Base-by-base conservation (phyloP, 2,113 vertebrate species). In the Chauna torquata region DNA sequence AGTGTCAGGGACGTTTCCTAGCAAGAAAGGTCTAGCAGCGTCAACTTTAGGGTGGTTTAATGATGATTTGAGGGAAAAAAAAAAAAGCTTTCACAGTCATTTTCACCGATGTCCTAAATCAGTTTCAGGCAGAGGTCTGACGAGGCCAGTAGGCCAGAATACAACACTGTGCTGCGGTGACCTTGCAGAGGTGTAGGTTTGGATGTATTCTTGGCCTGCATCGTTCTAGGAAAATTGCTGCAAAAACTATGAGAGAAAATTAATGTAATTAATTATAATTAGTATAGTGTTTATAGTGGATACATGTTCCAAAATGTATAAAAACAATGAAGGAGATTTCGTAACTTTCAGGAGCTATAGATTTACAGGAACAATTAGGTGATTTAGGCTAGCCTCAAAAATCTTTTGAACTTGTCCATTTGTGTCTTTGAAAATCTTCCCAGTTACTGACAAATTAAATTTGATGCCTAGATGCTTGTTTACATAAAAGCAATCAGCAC, bases 221-320 rank as follows among this genome's bases (percentile, higher is more conserved):
- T 88, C 6, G 1, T 59, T 86, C 86, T 90, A 40, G 59, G 80
- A 90, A 64, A 88, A 68, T 81, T 45, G 36, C 64, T 52, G n/a
- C 0, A 16, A 82, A 93, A 96, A 90, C 92, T 88, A 71, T 23
- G 47, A 86, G 86, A 78, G 77, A 93, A 95, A 96, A 95, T 94
- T 85, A 95, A 86, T 9, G 82, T 92, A 97, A 95, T 96, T 97
- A 96, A 90, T 94, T 86, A 68, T 96, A 93, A 96, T 96, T 96
- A 92, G 75, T 86, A 19, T 83, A 32, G 59, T 94, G 88, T 94
- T 97, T 97, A 58, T 81, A 83, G 79, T 93, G 55, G 47, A 47
- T 94, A 30, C 44, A 18, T 6, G 7, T 93, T 96, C 92, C 78
- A 95, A 94, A 94, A 66, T 83, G 32, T 86, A 71, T 58, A 90